These are phyloP conservation scores for Venustaconcha ellipsiformis DNA, from an alignment of 1,140 invertebrate genomes.

Conservation along the genomic window DNA sequence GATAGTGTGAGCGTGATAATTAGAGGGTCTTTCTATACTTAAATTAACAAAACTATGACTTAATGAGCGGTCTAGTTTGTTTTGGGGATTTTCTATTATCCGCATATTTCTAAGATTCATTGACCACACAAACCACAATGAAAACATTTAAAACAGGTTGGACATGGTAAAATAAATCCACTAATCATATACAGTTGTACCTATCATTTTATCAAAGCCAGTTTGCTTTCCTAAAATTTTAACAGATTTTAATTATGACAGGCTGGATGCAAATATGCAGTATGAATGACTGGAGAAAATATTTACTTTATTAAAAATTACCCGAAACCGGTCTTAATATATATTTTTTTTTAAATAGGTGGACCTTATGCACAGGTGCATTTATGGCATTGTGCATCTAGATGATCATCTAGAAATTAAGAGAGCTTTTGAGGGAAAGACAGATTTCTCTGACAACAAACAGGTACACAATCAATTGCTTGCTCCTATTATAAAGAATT, in stretches of 20 bases:
- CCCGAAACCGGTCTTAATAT: not conserved
- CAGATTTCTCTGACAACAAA: not conserved
- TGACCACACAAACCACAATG: too few species aligned
- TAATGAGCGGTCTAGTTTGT: too few species aligned
- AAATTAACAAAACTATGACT: too few species aligned
- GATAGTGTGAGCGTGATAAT: too few species aligned
- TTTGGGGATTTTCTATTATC: too few species aligned
- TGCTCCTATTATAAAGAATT: not conserved
- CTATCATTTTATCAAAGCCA: not conserved
- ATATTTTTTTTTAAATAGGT: slow-evolving; percentile 37
- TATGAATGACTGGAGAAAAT: too few species aligned
- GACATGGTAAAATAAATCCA: not conserved
- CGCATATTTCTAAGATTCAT: too few species aligned
- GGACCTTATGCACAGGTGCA: slow-evolving; percentile 56
- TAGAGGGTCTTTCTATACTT: too few species aligned
- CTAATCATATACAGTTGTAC: not conserved
- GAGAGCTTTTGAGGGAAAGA: slow-evolving; percentile 38
- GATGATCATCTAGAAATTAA: slow-evolving; percentile 51
- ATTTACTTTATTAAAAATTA: not conserved
- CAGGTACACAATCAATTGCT: not conserved
- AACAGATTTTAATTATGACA: too few species aligned
- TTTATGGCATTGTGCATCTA: slow-evolving; percentile 56
- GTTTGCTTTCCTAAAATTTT: not conserved
- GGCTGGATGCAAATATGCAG: too few species aligned
- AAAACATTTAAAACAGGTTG: not conserved